phyloP scores from a whole-genome alignment of 2,113 vertebrate genomes.

The Bubo bubo region DNA sequence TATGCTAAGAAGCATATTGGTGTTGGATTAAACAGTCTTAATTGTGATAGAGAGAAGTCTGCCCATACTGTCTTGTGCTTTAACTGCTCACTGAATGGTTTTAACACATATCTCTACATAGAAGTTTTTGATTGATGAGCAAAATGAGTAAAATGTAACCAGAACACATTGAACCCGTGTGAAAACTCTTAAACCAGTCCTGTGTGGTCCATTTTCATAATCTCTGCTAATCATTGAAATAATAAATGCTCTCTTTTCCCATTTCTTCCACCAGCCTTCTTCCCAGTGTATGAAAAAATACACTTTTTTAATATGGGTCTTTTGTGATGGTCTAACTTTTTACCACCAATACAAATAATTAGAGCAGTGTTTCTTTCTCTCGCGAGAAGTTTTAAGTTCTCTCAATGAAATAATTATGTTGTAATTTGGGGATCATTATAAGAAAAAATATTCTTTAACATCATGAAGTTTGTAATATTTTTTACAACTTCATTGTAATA shows the following conservation, averaged over 20 bases:
- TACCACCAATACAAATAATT: not conserved
- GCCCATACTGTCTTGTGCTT: not conserved
- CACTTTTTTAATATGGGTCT: not conserved
- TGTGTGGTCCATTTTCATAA: not conserved
- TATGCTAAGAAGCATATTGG: not conserved
- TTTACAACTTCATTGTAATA: not conserved
- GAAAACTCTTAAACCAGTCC: not conserved
- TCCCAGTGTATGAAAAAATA: not conserved
- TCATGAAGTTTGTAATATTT: conserved; percentile 1
- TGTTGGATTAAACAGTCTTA: not conserved
- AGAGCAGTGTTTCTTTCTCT: not conserved
- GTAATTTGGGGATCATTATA: not conserved
- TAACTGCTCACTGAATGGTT: not conserved
- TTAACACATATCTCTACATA: not conserved
- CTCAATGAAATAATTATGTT: conserved; percentile 8
- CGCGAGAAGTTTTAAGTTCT: not conserved
- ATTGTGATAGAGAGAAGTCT: not conserved
- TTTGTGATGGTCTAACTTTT: not conserved
- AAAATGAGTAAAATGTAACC: not conserved
- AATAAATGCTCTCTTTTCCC: not conserved
- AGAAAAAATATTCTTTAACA: conserved; percentile 16
- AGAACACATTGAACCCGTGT: not conserved
- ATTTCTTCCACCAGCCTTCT: not conserved
- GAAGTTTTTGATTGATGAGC: not conserved
- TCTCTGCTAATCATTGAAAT: not conserved